phyloP scores from a whole-genome alignment of 1,140 invertebrate genomes.

The Drosophila bifasciata region DNA sequence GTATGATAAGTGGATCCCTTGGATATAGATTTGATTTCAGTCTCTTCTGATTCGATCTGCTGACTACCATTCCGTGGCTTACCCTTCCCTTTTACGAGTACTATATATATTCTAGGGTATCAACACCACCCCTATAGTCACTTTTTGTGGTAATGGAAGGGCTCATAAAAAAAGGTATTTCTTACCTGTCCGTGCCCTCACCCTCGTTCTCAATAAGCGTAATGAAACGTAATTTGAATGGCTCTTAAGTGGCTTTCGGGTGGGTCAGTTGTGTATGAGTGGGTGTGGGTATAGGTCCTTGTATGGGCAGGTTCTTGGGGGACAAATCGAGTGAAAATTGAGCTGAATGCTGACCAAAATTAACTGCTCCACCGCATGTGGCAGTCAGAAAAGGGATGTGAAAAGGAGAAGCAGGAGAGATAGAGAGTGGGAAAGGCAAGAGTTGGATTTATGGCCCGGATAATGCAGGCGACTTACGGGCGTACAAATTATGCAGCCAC shows the following conservation, averaged over 20 bases:
- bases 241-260: conserved; percentile 68
- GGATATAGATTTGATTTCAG: too few relatives aligned
- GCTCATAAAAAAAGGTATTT: conserved; percentile 29
- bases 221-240: conserved; percentile 80
- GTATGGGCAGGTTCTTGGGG: neutral
- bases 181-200: conserved; percentile 8
- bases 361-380: conserved; percentile 64
- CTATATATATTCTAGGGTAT: too few relatives aligned
- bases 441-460: conserved; percentile 70
- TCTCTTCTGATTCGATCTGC: too few relatives aligned
- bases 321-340: conserved; percentile 70
- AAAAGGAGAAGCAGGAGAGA: conserved; percentile 1
- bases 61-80: too few relatives aligned
- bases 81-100: too few relatives aligned
- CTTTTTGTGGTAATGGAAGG: neutral
- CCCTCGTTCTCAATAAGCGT: conserved; percentile 66
- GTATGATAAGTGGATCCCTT: too few relatives aligned
- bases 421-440: conserved; percentile 8
- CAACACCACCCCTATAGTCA: too few relatives aligned
- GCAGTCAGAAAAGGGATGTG: neutral
- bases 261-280: conserved; percentile 35
- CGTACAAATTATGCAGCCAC: conserved; percentile 75
- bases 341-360: conserved; percentile 64
- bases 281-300: neutral
- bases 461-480: conserved; percentile 79